Conservation (phyloP, 2,888 invertebrate genomes). For the Tortrix viridana region DNA sequence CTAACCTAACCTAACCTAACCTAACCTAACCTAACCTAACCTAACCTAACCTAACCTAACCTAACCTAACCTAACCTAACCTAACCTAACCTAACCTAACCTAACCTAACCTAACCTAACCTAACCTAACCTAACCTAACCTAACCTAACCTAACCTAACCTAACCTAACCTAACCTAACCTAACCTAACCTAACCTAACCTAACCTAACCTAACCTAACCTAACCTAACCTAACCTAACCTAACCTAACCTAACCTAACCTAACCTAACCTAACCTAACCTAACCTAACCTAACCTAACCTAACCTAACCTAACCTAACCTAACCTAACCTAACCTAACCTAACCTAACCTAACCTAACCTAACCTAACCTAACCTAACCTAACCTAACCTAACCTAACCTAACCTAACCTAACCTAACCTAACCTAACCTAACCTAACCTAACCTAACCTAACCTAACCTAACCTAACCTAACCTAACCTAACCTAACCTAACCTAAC, state of each 20-base stretch:
- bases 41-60: slow-evolving; percentile 3
- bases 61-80: slow-evolving; percentile 3
- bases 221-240: slow-evolving; percentile 13
- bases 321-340: slow-evolving; percentile 2
- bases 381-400: slow-evolving; percentile 3
- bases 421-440: slow-evolving; percentile 3
- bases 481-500: not conserved
- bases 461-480: slow-evolving; percentile 2
- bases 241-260: slow-evolving; percentile 20
- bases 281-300: slow-evolving; percentile 22
- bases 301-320: slow-evolving; percentile 7
- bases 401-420: slow-evolving; percentile 3
- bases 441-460: slow-evolving; percentile 3
- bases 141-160: slow-evolving; percentile 3
- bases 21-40: slow-evolving; percentile 3
- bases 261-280: slow-evolving; percentile 30
- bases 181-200: slow-evolving; percentile 3
- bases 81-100: slow-evolving; percentile 3
- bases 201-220: slow-evolving; percentile 13
- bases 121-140: slow-evolving; percentile 3
- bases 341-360: not conserved
- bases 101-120: slow-evolving; percentile 3
- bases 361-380: not conserved
- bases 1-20: slow-evolving; percentile 3
- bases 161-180: slow-evolving; percentile 3